Evolutionary conservation across 23 tunicate species (phyloP).

Genomic region (Botrylloides violaceus): DNA sequence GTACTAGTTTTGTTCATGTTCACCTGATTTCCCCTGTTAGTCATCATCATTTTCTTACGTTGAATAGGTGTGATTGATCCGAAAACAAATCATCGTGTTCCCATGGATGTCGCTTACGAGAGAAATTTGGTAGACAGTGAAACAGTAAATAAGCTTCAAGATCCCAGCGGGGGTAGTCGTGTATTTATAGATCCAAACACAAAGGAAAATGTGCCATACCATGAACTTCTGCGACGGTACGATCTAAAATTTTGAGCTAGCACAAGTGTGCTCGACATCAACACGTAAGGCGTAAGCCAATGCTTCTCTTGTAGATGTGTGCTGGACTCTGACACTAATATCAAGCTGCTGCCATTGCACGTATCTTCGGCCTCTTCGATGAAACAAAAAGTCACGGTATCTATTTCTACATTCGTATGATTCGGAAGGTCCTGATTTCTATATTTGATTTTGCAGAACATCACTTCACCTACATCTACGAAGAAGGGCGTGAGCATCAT

Average conservation of each 20-base stretch:
- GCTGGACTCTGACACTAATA: constrained; percentile 78
- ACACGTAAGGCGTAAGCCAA: no score
- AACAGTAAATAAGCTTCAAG: constrained; percentile 53
- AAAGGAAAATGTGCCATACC: constrained; percentile 77
- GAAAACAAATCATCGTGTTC: constrained; percentile 91
- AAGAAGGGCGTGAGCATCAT: no score
- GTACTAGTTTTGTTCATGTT: background rate
- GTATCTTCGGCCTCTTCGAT: background rate
- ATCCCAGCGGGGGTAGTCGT: constrained; percentile 65
- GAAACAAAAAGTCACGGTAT: background rate
- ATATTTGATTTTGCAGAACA: no score
- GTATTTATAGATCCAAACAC: constrained; percentile 98
- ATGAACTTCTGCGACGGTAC: constrained; percentile 85
- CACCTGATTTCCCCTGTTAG: background rate
- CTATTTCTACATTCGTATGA: no score
- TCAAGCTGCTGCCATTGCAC: constrained; percentile 65
- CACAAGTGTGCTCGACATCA: no score
- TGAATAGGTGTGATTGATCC: constrained; percentile 86
- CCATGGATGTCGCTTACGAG: constrained; percentile 83
- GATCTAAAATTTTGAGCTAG: no score
- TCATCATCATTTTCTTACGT: background rate
- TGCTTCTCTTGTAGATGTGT: constrained; percentile 45
- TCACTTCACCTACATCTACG: no score
- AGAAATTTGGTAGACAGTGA: constrained; percentile 80
- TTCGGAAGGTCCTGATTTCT: no score